Conservation (phyloP, 1,140 invertebrate genomes). For the Drosophila mojavensis region DNA sequence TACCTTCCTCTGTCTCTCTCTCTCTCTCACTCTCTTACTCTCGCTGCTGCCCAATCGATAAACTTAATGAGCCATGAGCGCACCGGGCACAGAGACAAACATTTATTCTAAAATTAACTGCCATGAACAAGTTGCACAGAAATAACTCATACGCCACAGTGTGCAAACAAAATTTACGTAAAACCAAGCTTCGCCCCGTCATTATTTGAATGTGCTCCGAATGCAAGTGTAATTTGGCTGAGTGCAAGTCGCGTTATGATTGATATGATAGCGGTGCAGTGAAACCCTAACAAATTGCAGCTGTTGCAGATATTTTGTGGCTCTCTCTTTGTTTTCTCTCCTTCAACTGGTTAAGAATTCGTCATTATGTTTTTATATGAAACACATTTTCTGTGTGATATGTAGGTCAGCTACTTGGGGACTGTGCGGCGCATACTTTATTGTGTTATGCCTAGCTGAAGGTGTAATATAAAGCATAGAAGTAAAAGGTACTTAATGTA, state of each 20-base stretch:
- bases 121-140: slow-evolving; percentile 29
- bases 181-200: background rate
- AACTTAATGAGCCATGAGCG: slow-evolving; percentile 70
- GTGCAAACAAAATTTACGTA: slow-evolving; percentile 1
- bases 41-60: slow-evolving; percentile 57
- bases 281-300: background rate
- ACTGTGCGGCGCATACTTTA: slow-evolving; percentile 4
- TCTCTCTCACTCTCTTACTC: slow-evolving; percentile 12
- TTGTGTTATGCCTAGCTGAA: background rate
- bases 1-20: background rate
- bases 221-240: slow-evolving; percentile 15
- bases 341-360: too few species aligned
- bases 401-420: slow-evolving; percentile 2
- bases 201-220: background rate
- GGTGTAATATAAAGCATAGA: slow-evolving; percentile 22
- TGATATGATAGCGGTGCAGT: slow-evolving; percentile 11
- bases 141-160: slow-evolving; percentile 52
- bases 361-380: background rate
- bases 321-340: too few species aligned
- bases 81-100: slow-evolving; percentile 45
- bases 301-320: background rate
- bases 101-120: slow-evolving; percentile 67
- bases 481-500: slow-evolving; percentile 55
- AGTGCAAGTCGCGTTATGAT: slow-evolving; percentile 25
- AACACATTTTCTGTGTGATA: background rate